A percentile compares a stretch with the other conserved stretches of the same genome.
phyloP scores from a whole-genome alignment of 2,797 vertebrate genomes.

The Falco rusticolus region DNA sequence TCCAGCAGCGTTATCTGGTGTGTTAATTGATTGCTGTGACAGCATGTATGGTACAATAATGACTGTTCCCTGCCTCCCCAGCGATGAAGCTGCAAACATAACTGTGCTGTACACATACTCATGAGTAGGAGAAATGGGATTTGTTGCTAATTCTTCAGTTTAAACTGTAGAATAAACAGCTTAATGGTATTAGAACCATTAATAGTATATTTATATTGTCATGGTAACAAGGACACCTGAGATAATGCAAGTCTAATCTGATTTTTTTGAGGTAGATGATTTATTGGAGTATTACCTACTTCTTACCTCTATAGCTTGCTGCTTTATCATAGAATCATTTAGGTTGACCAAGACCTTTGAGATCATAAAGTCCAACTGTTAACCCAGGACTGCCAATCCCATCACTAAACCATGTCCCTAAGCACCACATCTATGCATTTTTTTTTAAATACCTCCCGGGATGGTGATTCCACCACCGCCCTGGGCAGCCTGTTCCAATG shows the following conservation, averaged over 20 bases:
- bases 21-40: background rate
- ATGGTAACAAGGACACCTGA: background rate
- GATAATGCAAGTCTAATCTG: background rate
- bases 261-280: background rate
- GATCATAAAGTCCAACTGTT: no score
- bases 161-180: background rate
- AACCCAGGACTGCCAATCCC: no score
- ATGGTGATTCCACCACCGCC: no score
- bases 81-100: fast-evolving
- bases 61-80: background rate
- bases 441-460: no score
- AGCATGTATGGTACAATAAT: fast-evolving
- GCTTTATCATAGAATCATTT: no score
- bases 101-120: background rate
- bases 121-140: background rate
- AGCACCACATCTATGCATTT: no score
- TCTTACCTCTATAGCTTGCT: background rate
- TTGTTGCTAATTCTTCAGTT: background rate
- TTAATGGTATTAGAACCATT: background rate
- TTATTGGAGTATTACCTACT: background rate
- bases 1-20: background rate
- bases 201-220: background rate
- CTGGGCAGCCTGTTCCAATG: no score
- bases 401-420: no score
- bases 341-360: no score